These are phyloP conservation scores for Tetranychus piercei DNA, from an alignment of 2,888 invertebrate species.

Conservation along the genomic window DNA sequence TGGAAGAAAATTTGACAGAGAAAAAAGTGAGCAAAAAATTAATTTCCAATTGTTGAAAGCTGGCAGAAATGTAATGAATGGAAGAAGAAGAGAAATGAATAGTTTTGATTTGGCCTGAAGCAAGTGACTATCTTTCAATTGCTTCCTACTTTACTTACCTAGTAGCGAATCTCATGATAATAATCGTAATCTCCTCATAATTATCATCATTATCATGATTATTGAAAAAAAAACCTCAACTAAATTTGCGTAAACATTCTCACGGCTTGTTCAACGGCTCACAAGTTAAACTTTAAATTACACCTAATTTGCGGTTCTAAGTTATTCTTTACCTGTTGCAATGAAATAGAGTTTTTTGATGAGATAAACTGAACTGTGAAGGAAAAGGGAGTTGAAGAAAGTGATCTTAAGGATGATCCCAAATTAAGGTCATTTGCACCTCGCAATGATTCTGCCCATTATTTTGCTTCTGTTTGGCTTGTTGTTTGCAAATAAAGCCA, in stretches of 20 bases:
- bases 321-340: neutral
- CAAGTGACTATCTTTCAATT: too few relatives aligned
- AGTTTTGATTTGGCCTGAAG: too few relatives aligned
- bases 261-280: neutral
- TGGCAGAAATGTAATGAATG: too few relatives aligned
- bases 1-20: too few relatives aligned
- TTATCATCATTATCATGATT: neutral
- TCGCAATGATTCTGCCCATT: neutral
- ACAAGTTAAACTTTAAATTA: neutral
- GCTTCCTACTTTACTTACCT: too few relatives aligned
- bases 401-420: neutral
- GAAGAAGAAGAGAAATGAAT: too few relatives aligned
- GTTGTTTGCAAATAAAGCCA: neutral
- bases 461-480: neutral
- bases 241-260: neutral
- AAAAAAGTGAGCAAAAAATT: too few relatives aligned
- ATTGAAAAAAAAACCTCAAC: neutral
- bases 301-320: neutral
- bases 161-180: neutral
- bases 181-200: neutral
- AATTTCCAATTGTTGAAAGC: too few relatives aligned
- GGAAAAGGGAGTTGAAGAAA: neutral
- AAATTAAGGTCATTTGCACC: slow-evolving; percentile 1
- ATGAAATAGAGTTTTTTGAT: neutral
- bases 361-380: neutral